Conservation (phyloP, 1,140 invertebrate species). For the Phenacoccus solenopsis region DNA sequence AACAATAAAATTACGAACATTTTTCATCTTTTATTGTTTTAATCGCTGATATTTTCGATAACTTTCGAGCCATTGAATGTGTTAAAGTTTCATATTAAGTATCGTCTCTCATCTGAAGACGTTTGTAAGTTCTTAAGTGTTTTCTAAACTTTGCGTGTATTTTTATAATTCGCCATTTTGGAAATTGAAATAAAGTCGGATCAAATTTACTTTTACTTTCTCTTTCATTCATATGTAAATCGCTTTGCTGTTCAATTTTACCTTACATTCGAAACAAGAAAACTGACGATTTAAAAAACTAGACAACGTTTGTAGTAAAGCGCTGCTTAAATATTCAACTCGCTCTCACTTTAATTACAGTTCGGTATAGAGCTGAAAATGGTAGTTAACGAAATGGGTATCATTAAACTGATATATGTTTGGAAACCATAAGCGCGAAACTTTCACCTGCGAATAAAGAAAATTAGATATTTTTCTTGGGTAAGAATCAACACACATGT, state of each 20-base stretch:
- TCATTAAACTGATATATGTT: background rate
- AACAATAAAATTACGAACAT: background rate
- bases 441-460: background rate
- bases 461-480: background rate
- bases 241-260: background rate
- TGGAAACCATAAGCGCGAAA: background rate
- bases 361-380: no score
- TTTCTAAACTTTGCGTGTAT: background rate
- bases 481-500: background rate
- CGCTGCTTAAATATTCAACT: no score
- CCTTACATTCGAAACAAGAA: background rate
- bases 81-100: background rate
- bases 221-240: background rate
- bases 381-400: background rate
- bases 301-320: no score
- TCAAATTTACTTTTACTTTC: background rate
- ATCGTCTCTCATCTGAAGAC: background rate
- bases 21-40: background rate
- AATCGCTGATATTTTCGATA: background rate
- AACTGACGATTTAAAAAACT: background rate
- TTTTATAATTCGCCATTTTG: background rate
- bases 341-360: no score
- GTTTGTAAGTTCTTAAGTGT: background rate
- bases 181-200: background rate
- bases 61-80: background rate